Evolutionary conservation across 2,797 vertebrate species (phyloP).

Genomic region (Prunella strophiata): DNA sequence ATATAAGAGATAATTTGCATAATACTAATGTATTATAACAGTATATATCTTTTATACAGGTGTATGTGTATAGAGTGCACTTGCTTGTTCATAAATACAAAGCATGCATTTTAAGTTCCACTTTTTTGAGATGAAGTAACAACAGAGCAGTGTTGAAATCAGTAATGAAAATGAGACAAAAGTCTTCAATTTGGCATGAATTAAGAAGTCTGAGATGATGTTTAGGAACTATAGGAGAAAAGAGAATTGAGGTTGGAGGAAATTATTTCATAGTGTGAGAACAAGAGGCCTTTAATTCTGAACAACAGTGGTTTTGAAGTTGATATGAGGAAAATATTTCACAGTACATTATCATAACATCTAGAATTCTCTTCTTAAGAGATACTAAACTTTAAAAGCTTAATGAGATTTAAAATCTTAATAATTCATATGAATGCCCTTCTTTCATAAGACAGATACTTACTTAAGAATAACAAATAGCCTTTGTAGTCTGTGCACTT

Average conservation of each 20-base stretch:
- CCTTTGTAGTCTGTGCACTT: not conserved
- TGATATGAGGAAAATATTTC: not conserved
- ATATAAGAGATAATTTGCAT: not conserved
- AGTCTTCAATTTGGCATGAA: not conserved
- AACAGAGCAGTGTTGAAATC: not conserved
- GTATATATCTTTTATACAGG: not conserved
- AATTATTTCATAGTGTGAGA: not conserved
- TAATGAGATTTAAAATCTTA: not conserved
- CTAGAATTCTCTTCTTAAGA: not conserved
- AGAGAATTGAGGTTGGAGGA: not conserved
- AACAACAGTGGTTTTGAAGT: not conserved
- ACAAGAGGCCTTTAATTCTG: not conserved
- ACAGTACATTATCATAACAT: not conserved
- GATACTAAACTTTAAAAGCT: not conserved
- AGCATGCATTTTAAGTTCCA: not conserved
- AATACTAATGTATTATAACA: not conserved
- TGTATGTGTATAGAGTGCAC: not conserved
- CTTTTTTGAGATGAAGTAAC: not conserved
- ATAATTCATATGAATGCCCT: not conserved
- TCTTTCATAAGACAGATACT: not conserved
- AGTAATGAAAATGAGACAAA: not conserved
- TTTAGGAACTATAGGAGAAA: not conserved
- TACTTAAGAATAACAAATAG: constrained; percentile 3
- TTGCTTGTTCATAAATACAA: not conserved
- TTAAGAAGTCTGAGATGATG: not conserved